Evolutionary conservation across 2,888 invertebrate species (phyloP), one percentile per base, ranked within the genome.

Genomic region (Nineta flava): DNA sequence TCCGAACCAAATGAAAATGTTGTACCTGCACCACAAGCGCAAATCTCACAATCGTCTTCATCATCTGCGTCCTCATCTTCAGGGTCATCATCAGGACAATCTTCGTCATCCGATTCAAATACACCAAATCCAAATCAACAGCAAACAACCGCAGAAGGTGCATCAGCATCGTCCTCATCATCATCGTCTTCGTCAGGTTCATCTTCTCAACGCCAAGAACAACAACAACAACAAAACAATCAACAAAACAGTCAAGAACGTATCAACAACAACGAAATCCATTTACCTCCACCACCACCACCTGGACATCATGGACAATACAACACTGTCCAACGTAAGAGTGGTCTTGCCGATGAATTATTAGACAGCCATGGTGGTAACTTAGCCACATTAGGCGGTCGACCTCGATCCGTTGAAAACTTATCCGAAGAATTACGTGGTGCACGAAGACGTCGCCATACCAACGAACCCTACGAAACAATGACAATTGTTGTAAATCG

Each of bases 371-470:
- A 75, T 46, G 85, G 83, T 63, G 85, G 84, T 63, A 83, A 87
- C 62, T 74, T 88, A 51, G 87, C 83, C 12, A 82, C 86, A 26
- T 73, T 90, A 52, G 87, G 87, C 48, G 91, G 91, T 47, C 76
- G 90, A 54, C 93, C 92, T 49, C 77, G 93, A 57, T 90, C 91
- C 21, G 88, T 91, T 12, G 88, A 91, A 66, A 86, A 84, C 58
- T 73, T 88, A 48, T 81, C 82, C 43, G 83, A 83, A 52, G 84
- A 86, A 62, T 71, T 87, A 56, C 80, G 82, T 53, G 86, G 85
- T 41, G 81, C 76, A 19, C 76, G 87, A 58, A 73, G 80, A 62
- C 72, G 79, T 59, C 74, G 83, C 56, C 63, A 64, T 52, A 71
- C 75, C 51, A 26, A 26, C 26, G 26, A 26, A 26, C 26, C 26